Conservation (phyloP, 2,888 invertebrate species). For the Gisinianus flammeolus region DNA sequence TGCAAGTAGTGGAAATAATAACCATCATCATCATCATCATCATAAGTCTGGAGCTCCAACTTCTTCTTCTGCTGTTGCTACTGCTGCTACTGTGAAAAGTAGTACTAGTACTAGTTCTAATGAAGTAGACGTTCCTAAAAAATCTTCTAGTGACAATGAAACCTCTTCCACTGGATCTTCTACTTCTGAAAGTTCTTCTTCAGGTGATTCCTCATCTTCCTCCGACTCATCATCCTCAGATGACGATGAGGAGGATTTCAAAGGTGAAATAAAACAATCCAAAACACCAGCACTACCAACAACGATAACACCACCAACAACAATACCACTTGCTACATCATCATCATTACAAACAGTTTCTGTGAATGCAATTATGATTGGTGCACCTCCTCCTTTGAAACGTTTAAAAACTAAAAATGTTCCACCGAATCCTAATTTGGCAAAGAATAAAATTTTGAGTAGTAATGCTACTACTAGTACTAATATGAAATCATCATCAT, state of each 20-base stretch:
- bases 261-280: not conserved
- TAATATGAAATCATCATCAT: too few species aligned
- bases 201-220: conserved; percentile 46
- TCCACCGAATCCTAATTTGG: conserved; percentile 52
- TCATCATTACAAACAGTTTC: not conserved
- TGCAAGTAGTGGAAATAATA: not conserved
- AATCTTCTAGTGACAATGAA: conserved; percentile 38
- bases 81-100: not conserved
- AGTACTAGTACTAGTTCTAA: not conserved
- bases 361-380: not conserved
- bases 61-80: not conserved
- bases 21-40: too few species aligned
- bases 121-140: conserved; percentile 25
- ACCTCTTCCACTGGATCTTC: conserved; percentile 44
- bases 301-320: conserved; percentile 7
- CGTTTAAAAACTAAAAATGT: conserved; percentile 57
- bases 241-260: not conserved
- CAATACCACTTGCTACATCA: not conserved
- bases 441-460: conserved; percentile 35
- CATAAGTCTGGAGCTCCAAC: not conserved
- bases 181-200: conserved; percentile 49
- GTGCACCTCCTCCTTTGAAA: conserved; percentile 30
- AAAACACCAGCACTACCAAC: not conserved
- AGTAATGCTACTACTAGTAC: not conserved
- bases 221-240: conserved; percentile 37